phyloP scores from a whole-genome alignment of 2,113 vertebrate species.

The Nyctereutes procyonoides region DNA sequence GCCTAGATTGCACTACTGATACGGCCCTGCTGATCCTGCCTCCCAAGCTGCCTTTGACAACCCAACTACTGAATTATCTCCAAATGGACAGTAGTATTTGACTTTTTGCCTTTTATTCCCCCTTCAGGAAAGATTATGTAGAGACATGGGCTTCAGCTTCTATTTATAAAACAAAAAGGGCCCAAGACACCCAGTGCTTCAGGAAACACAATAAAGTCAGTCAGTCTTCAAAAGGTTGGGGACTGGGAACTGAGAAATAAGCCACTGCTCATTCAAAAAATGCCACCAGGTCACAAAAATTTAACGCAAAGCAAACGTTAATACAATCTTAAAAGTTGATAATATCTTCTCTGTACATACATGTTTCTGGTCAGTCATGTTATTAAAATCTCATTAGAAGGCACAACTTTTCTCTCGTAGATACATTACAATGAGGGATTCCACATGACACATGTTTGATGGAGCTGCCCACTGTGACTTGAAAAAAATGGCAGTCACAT shows the following conservation, averaged over 20 bases:
- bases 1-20: not conserved
- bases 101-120: not conserved
- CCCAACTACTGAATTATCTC: not conserved
- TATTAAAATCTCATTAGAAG: not conserved
- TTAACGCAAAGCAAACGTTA: not conserved
- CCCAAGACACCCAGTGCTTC: not conserved
- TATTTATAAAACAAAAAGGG: not conserved
- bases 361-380: not conserved
- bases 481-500: not conserved
- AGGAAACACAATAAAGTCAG: not conserved
- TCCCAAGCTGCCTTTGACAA: not conserved
- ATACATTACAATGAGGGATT: fast-evolving
- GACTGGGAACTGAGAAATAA: not conserved
- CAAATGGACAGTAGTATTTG: not conserved
- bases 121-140: not conserved
- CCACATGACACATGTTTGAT: fast-evolving
- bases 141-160: not conserved
- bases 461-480: not conserved
- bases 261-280: not conserved
- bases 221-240: not conserved
- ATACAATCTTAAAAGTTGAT: not conserved
- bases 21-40: not conserved
- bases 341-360: not conserved
- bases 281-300: not conserved
- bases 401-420: no score